Evolutionary conservation across 2,113 vertebrate species (phyloP), one percentile per base, ranked within the genome.

Genomic region (Thermophis baileyi): DNA sequence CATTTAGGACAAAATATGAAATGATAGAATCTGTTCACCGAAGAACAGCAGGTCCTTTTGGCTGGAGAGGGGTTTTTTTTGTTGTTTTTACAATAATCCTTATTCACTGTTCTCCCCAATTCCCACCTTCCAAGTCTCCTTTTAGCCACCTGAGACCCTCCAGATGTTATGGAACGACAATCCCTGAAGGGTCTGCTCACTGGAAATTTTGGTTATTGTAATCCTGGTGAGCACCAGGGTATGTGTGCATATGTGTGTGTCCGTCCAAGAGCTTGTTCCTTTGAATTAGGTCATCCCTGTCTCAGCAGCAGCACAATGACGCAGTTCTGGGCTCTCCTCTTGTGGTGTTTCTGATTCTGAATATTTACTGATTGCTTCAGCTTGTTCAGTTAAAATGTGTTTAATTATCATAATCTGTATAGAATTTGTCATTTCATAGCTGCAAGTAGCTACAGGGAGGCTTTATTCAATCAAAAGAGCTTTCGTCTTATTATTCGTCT

Each of bases 261-360:
- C 2, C 16, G 3, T 93, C 27, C 4, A n/a, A 35, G 53, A 53
- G 30, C 90, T 90, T n/a, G 6, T 74, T 87, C 86, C 47, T 74
- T 74, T 89, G 54, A 69, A 91, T 92, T 85, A 92, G 74, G 88
- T 94, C 90, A 69, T 53, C 49, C 40, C 47, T 11, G 44, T 53
- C 69, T 89, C 49, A 47, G 47, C 85, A 74, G 81, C 46, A 40
- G 51, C 30, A 60, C 44, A 60, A 5, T 44, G 88, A 87, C 24
- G 69, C 74, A 93, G 63, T 74, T 50, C 46, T 35, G 30, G n/a
- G 53, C 35, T 87, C 8, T 55, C 60, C 74, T 51, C 54, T 49
- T 81, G 69, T 51, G 50, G 50, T 16, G 14, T 46, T 60, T 55
- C 60, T 89, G 24, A 81, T 20, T 89, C 4, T 46, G 85, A 11